A percentile compares a stretch with the other conserved stretches of the same genome.
These are phyloP conservation scores for Diachasma alloeum DNA, from an alignment of 1,140 invertebrate species.

Conservation along the genomic window DNA sequence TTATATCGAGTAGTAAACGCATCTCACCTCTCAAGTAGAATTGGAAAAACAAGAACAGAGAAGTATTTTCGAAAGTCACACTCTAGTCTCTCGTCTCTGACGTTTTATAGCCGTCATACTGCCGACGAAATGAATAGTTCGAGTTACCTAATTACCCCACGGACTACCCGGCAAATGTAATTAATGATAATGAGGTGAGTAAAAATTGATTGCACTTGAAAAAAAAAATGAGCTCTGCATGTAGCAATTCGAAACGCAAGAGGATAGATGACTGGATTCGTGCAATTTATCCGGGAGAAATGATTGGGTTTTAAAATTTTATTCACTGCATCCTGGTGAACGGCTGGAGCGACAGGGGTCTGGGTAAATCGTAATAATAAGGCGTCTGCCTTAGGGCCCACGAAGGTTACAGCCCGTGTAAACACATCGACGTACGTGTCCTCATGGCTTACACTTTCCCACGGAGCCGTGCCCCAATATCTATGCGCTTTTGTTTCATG, in stretches of 20 bases:
- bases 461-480: conserved; percentile 9
- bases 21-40: background rate
- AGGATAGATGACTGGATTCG: background rate
- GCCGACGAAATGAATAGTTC: background rate
- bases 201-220: background rate
- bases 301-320: background rate
- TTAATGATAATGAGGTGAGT: background rate
- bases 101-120: background rate
- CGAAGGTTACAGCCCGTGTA: background rate
- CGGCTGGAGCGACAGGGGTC: background rate
- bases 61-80: background rate
- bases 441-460: conserved; percentile 2
- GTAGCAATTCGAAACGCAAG: background rate
- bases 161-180: background rate
- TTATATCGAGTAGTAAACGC: background rate
- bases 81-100: background rate
- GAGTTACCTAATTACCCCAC: background rate
- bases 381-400: conserved; percentile 6
- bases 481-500: background rate
- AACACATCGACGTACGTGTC: background rate
- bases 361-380: background rate
- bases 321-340: background rate
- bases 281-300: background rate
- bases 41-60: background rate
- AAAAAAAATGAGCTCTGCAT: background rate